phyloP scores from a whole-genome alignment of 2,797 vertebrate species.

The Liasis olivaceus region DNA sequence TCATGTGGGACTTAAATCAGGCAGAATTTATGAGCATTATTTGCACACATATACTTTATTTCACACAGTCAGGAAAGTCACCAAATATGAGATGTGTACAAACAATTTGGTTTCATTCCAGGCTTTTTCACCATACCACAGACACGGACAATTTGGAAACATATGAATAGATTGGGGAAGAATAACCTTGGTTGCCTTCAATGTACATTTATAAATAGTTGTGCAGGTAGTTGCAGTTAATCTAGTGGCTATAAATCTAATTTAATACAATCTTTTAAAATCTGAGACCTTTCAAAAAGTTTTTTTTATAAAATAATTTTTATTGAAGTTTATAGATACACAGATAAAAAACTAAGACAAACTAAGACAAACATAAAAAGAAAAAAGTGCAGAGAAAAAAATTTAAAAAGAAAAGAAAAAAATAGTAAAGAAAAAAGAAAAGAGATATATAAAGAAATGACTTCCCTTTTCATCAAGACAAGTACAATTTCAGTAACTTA shows the following conservation, averaged over 20 bases:
- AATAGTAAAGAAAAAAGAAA: no score
- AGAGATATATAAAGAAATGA: no score
- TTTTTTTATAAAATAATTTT: no score
- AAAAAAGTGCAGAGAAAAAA: no score
- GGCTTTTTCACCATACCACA: not conserved
- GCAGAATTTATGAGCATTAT: not conserved
- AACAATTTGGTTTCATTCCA: not conserved
- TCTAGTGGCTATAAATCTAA: constrained; percentile 49
- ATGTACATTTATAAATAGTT: constrained; percentile 65
- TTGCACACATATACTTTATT: not conserved
- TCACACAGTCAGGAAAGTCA: not conserved
- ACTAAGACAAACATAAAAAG: no score
- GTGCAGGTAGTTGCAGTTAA: constrained; percentile 58
- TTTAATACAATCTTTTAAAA: constrained; percentile 58
- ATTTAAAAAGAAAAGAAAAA: no score
- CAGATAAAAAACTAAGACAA: no score
- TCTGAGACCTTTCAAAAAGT: constrained; percentile 42
- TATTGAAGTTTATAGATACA: no score
- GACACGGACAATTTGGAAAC: constrained; percentile 42
- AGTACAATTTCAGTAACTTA: no score
- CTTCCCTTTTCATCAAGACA: no score
- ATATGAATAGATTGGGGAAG: constrained; percentile 55
- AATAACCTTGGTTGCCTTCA: constrained; percentile 47
- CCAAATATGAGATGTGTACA: not conserved
- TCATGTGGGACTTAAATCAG: not conserved